Evolutionary conservation across 1,140 invertebrate species (phyloP).

Genomic region (Campoletis sonorensis): DNA sequence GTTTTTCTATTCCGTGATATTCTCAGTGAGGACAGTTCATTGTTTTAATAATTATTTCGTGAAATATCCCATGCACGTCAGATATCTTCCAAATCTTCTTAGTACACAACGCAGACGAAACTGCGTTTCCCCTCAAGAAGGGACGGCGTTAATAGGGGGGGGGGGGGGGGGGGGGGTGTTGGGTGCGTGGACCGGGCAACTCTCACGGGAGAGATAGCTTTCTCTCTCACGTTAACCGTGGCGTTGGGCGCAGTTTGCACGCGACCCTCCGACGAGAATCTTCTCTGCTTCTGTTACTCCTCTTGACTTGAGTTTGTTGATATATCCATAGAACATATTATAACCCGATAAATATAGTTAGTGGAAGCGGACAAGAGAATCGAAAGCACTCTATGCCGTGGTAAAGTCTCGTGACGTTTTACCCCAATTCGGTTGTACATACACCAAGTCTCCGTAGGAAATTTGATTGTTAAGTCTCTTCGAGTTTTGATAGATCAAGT

Average conservation of each 20-base stretch:
- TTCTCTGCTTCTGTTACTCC: neutral
- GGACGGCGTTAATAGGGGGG: neutral
- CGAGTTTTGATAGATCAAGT: neutral
- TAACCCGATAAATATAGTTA: neutral
- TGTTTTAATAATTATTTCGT: neutral
- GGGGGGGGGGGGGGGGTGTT: conserved; percentile 3
- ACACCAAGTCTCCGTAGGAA: neutral
- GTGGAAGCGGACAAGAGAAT: neutral
- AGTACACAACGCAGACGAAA: neutral
- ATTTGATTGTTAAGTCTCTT: neutral
- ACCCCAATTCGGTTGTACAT: neutral
- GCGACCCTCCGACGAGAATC: conserved; percentile 49
- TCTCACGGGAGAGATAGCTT: neutral
- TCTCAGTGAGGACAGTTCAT: no score
- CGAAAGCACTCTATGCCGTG: neutral
- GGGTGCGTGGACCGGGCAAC: conserved; percentile 5
- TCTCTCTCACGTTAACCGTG: conserved; percentile 2
- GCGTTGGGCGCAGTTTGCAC: conserved; percentile 56
- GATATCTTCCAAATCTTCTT: neutral
- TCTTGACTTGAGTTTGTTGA: neutral
- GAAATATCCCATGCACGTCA: neutral
- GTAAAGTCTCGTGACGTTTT: neutral
- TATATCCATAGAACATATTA: neutral
- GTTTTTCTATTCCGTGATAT: no score
- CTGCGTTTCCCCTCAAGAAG: neutral